Evolutionary conservation across 2,113 vertebrate species (phyloP).

Genomic region (Scolopax mira): DNA sequence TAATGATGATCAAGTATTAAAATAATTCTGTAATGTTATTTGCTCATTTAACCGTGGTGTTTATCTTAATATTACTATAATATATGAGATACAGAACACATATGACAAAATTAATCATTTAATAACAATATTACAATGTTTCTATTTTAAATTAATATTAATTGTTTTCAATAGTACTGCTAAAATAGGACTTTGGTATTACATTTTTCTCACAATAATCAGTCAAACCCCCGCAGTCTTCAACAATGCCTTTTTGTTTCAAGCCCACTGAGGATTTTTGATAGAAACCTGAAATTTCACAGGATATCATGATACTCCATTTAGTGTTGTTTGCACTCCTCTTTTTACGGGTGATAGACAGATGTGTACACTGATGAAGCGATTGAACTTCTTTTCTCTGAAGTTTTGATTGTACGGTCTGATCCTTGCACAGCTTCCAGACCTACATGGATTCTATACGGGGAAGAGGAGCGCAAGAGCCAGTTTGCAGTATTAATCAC

Average conservation of each 20-base stretch:
- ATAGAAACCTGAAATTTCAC: background rate
- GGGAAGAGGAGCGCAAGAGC: background rate
- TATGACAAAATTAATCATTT: background rate
- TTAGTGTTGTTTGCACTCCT: background rate
- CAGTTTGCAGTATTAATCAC: background rate
- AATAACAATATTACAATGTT: background rate
- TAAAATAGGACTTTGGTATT: background rate
- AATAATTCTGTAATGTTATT: background rate
- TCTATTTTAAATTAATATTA: background rate
- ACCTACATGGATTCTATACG: background rate
- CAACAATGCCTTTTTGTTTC: background rate
- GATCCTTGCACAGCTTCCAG: background rate
- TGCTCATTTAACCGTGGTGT: background rate
- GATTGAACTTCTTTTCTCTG: background rate
- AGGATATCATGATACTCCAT: background rate
- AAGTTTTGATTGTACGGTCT: background rate
- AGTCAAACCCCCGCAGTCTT: background rate
- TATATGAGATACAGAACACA: background rate
- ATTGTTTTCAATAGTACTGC: background rate
- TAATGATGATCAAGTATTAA: background rate
- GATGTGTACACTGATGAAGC: background rate
- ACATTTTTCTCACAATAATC: background rate
- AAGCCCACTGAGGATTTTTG: background rate
- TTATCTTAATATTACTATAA: background rate
- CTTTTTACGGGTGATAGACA: background rate